Percentiles rank a stretch among this genome's conserved stretches.
These are phyloP conservation scores for Hymenopus coronatus DNA, from an alignment of 2,888 invertebrate genomes.

Conservation along the genomic window DNA sequence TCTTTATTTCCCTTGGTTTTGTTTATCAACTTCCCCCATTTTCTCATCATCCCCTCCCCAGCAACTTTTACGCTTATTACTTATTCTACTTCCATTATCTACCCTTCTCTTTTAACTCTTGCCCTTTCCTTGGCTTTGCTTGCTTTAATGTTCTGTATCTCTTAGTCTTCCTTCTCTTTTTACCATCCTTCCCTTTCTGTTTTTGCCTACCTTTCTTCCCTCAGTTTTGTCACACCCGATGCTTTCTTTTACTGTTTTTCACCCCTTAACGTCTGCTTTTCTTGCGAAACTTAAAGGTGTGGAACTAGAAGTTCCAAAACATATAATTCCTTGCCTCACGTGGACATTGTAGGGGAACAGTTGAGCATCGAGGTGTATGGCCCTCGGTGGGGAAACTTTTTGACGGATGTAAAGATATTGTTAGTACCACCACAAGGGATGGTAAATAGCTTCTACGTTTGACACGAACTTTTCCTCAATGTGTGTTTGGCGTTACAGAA, in stretches of 20 bases:
- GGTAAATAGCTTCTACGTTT: not conserved
- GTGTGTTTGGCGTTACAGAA: too few species aligned
- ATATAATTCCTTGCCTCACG: not conserved
- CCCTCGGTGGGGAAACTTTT: not conserved
- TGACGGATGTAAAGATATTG: not conserved
- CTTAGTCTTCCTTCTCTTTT: not conserved
- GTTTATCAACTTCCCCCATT: not conserved
- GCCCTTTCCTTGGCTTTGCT: not conserved
- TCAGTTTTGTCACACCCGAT: not conserved
- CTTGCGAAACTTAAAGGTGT: not conserved
- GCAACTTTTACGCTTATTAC: not conserved
- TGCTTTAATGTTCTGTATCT: not conserved
- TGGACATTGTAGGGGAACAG: not conserved
- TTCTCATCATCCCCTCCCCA: not conserved
- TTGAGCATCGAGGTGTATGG: not conserved
- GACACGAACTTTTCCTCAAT: not conserved
- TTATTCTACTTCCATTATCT: not conserved
- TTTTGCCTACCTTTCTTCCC: not conserved
- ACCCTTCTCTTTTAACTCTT: not conserved
- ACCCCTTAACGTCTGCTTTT: not conserved
- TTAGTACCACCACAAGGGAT: not conserved
- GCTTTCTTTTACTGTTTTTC: not conserved
- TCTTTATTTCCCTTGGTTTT: not conserved
- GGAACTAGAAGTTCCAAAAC: not conserved
- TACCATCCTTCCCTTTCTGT: not conserved